Evolutionary conservation across 2,888 invertebrate genomes (phyloP), one percentile per base, ranked within the genome.

Genomic region (Brenthis daphne): DNA sequence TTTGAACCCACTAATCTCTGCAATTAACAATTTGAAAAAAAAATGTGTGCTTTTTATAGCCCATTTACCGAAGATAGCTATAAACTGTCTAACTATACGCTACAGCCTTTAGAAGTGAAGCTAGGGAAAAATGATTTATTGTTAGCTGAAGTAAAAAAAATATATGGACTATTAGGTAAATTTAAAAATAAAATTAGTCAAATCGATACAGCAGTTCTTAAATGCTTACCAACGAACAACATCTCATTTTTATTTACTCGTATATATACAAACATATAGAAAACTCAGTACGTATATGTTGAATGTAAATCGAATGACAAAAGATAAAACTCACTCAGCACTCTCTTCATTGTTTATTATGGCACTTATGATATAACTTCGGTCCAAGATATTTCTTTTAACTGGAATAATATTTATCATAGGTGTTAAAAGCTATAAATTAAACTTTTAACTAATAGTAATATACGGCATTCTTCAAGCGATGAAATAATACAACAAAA

Each of bases 351-450:
- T 69, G 8, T 65, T 76, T 71, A 78, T 76, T 0, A 80, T n/a
- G 0, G 81, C 69, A 51, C 79, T 86, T n/a, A 89, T 75, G 0
- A 84, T 72, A 0, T 89, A 88, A 67, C 89, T 90, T 2, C 84
- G 78, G 11, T 79, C 58, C 64, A 89, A 57, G 43, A 90, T 83
- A 6, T 84, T 83, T 50, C 68, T 82, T 76, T 85, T 86, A 57
- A 90, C 89, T 89, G 83, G 54, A 85, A 43, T n/a, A 13, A 43
- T 1, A 83, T 70, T 20, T 68, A 70, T 47, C 5, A 29, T 29
- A 29, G 4, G 13, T 51, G 2, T 11, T 43, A 43, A 43, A 43
- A 43, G 2, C 8, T 8, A 8, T 11, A 24, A 37, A 8, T 37
- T 8, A 6, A 8, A 37, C 37, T 37, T 6, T 37, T 37, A 37